Conservation (phyloP, 2,797 vertebrate species). For the Acanthornis magna region DNA sequence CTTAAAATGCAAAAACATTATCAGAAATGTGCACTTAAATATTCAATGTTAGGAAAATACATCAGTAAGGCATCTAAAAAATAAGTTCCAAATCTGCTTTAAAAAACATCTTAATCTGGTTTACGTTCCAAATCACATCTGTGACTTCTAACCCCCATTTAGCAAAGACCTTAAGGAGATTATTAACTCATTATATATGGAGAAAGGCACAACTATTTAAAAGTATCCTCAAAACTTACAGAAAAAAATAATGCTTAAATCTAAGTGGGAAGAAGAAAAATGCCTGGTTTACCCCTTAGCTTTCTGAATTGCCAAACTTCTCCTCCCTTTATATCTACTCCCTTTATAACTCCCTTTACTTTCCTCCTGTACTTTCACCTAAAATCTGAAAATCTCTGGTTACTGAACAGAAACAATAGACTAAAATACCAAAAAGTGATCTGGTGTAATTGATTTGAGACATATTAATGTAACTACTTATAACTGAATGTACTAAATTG, state of each 20-base stretch:
- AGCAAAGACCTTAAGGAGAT: background rate
- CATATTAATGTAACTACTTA: background rate
- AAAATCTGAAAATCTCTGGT: background rate
- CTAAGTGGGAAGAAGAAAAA: background rate
- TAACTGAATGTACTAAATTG: background rate
- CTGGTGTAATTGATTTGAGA: background rate
- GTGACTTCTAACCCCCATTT: background rate
- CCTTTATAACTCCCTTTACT: background rate
- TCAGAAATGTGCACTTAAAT: background rate
- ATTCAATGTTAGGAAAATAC: background rate
- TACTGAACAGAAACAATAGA: background rate
- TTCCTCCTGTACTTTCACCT: background rate
- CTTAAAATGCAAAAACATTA: background rate
- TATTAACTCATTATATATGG: background rate
- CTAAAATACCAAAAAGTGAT: background rate
- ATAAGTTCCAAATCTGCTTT: background rate
- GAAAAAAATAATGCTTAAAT: background rate
- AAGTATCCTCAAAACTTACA: background rate
- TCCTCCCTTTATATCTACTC: background rate
- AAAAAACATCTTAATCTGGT: background rate
- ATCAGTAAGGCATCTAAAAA: background rate
- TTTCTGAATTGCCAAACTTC: background rate
- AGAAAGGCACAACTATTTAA: background rate
- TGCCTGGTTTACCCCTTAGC: background rate
- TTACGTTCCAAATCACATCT: background rate